These are phyloP conservation scores for Lasius fuliginosus DNA, from an alignment of 2,888 invertebrate species.

Conservation along the genomic window DNA sequence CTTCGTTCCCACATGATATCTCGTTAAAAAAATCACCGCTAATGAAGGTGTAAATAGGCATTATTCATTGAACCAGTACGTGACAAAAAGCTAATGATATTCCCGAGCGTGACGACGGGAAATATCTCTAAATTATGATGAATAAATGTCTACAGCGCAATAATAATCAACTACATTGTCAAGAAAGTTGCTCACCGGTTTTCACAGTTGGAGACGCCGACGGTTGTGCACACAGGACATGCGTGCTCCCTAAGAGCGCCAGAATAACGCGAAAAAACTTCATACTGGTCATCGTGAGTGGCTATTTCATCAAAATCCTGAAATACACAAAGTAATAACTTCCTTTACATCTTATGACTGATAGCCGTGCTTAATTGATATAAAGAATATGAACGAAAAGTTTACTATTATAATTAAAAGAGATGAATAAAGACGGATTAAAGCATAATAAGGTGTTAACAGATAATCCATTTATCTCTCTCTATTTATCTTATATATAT, in stretches of 20 bases:
- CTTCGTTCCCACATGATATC: background rate
- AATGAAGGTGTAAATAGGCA: slow-evolving; percentile 5
- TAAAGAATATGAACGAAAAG: background rate
- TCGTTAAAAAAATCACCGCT: slow-evolving; percentile 29
- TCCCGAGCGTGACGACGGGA: background rate
- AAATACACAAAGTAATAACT: slow-evolving; percentile 65
- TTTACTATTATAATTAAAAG: background rate
- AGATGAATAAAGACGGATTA: background rate
- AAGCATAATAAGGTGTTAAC: background rate
- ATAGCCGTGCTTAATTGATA: background rate
- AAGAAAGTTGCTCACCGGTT: slow-evolving; percentile 80
- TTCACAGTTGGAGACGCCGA: slow-evolving; percentile 82
- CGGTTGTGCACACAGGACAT: slow-evolving; percentile 81
- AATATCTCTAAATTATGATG: background rate
- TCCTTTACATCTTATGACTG: background rate
- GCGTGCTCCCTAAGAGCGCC: slow-evolving; percentile 83
- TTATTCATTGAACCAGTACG: slow-evolving; percentile 4
- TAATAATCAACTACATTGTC: slow-evolving; percentile 32
- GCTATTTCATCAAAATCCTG: slow-evolving; percentile 81
- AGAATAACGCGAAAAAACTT: slow-evolving; percentile 81
- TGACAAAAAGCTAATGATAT: background rate
- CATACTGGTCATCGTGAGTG: slow-evolving; percentile 80
- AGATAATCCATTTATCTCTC: background rate
- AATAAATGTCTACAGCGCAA: slow-evolving; percentile 2
- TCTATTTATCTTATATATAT: background rate